phyloP scores from a whole-genome alignment of 1,140 invertebrate genomes.

The Neodiprion lecontei region DNA sequence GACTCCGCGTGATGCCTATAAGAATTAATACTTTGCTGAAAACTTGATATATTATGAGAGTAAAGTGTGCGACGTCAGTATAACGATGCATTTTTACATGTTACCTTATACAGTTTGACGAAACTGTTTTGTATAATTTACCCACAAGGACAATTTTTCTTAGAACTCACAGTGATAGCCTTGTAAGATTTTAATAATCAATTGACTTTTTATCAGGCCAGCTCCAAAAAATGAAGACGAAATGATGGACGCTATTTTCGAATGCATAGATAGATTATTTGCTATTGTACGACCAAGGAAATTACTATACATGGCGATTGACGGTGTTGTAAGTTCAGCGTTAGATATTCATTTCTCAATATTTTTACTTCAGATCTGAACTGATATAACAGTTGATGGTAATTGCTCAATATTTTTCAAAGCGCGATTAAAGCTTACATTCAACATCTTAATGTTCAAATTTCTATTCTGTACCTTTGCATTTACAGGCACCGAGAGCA shows the following conservation, averaged over 20 bases:
- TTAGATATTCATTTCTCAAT: constrained; percentile 8
- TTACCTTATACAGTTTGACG: not conserved
- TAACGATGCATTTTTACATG: too few relatives aligned
- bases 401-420: too few relatives aligned
- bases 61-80: too few relatives aligned
- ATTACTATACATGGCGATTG: constrained; percentile 99
- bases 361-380: not conserved
- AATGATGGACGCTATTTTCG: constrained; percentile 99
- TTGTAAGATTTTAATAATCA: too few relatives aligned
- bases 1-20: not conserved
- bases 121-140: constrained; percentile 1
- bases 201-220: constrained; percentile 68
- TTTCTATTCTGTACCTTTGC: too few relatives aligned
- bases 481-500: constrained; percentile 84
- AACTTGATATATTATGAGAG: too few relatives aligned
- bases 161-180: not conserved
- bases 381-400: not conserved
- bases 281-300: constrained; percentile 94
- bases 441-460: too few relatives aligned
- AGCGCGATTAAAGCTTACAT: too few relatives aligned
- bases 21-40: not conserved
- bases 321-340: constrained; percentile 84
- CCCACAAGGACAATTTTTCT: constrained; percentile 20
- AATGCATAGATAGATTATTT: constrained; percentile 97
- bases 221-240: constrained; percentile 99